These are phyloP conservation scores for Marcusenius ussheri DNA, from an alignment of 2,113 vertebrate genomes.

Conservation along the genomic window DNA sequence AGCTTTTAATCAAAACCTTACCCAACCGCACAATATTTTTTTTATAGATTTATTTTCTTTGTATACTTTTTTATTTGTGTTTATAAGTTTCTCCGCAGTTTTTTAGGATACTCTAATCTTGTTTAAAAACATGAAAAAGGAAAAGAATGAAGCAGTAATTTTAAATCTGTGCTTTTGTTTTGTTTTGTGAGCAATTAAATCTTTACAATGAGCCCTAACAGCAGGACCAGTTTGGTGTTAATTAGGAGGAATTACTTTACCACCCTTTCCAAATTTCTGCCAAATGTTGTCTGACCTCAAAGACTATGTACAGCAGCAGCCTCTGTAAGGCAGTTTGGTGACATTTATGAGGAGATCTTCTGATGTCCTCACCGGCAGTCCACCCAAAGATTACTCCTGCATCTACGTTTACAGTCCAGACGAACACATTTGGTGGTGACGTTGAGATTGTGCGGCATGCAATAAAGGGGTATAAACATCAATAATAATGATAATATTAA, in stretches of 20 bases:
- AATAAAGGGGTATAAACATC: background rate
- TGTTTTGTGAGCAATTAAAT: conserved; percentile 26
- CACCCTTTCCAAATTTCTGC: conserved; percentile 32
- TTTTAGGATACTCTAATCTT: background rate
- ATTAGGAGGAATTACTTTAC: conserved; percentile 48
- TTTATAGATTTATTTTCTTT: background rate
- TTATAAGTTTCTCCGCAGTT: background rate
- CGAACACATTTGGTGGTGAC: conserved; percentile 19
- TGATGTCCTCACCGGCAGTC: conserved; percentile 50
- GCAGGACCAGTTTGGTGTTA: conserved; percentile 34
- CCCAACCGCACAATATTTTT: background rate
- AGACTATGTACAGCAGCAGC: conserved; percentile 44
- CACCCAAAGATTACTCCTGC: conserved; percentile 31
- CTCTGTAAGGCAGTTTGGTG: conserved; percentile 44
- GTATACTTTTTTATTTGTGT: background rate
- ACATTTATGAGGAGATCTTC: conserved; percentile 62
- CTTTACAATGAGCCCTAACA: conserved; percentile 30
- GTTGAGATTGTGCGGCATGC: background rate
- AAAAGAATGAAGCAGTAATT: background rate
- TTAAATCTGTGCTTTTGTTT: conserved; percentile 26
- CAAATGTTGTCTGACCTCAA: conserved; percentile 55
- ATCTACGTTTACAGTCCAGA: conserved; percentile 22
- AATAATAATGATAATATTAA: conserved; percentile 24
- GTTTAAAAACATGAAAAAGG: background rate
- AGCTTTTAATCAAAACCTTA: background rate